Evolutionary conservation across 1,140 invertebrate genomes (phyloP), one percentile per base, ranked within the genome.

Genomic region (Tetramorium simillimum): DNA sequence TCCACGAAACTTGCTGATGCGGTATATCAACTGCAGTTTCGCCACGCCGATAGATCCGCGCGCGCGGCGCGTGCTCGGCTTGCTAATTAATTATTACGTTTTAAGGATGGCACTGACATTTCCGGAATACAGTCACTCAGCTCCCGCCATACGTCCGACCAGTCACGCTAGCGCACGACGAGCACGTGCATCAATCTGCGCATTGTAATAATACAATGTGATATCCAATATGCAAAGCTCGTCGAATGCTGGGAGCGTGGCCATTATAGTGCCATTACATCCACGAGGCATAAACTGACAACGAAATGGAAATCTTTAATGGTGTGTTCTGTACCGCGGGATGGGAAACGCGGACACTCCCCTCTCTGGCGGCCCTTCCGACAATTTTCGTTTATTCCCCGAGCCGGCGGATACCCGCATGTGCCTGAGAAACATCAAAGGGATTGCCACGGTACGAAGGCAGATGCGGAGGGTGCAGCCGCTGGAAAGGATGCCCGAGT

Each of bases 301-400:
- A 76, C 40, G 73, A 65, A 85, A 77, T 37, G 24, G 24, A 62
- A 78, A 75, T 86, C 73, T 86, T 78, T 67, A 87, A 87, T 87
- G 33, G 43, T 46, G 40, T 33, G 33, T 70, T 37, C 43, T 12
- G 69, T n/a, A 58, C 63, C 33, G 58, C 49, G 67, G 60, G 18
- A 37, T 24, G 58, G 5, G 46, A 18, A 62, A 65, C 18, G 40
- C 18, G 40, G 5, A 7, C 40, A 37, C 21, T 51, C 18, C 18
- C 3, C 33, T 33, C 16, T n/a, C 58, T 6, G 53, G 53, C 28
- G 21, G 53, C 43, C 49, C 9, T 24, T 43, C 37, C 16, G 43
- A 80, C 88, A 88, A 85, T 89, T 86, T 88, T 89, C 81, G 77
- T 87, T 88, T 88, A 86, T 88, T 88, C 67, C 67, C 46, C 16